Percentiles rank a stretch among this genome's conserved stretches.
These are phyloP conservation scores for Euphydryas editha DNA, from an alignment of 2,888 invertebrate species.

Conservation along the genomic window DNA sequence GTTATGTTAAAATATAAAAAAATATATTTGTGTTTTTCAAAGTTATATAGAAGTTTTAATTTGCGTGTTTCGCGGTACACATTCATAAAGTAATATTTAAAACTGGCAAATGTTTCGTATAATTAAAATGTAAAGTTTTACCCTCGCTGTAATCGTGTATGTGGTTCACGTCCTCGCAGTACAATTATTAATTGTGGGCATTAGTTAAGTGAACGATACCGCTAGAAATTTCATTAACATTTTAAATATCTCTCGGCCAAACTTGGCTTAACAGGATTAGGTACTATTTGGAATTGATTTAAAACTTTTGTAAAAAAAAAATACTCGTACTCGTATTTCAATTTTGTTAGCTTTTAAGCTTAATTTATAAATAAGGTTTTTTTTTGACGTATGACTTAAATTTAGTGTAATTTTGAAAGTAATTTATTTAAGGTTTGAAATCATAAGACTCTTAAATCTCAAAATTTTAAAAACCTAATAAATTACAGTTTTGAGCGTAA, in stretches of 20 bases:
- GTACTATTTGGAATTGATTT: neutral
- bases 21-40: neutral
- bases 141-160: slow-evolving; percentile 8
- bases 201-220: slow-evolving; percentile 34
- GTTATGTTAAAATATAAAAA: neutral
- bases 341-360: neutral
- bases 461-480: too few species aligned
- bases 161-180: slow-evolving; percentile 25
- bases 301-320: neutral
- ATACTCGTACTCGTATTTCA: neutral
- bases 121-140: slow-evolving; percentile 22
- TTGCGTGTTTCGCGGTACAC: slow-evolving; percentile 1
- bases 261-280: neutral
- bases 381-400: too few species aligned
- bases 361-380: too few species aligned
- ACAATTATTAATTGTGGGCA: slow-evolving; percentile 37
- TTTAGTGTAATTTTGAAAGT: too few species aligned
- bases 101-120: neutral
- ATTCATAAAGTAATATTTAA: neutral
- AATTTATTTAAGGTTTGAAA: too few species aligned
- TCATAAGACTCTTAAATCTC: too few species aligned
- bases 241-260: slow-evolving; percentile 11
- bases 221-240: slow-evolving; percentile 25
- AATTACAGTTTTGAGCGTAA: too few species aligned
- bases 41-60: neutral